phyloP scores from a whole-genome alignment of 2,797 vertebrate species.

The Crocodylus rhombifer region DNA sequence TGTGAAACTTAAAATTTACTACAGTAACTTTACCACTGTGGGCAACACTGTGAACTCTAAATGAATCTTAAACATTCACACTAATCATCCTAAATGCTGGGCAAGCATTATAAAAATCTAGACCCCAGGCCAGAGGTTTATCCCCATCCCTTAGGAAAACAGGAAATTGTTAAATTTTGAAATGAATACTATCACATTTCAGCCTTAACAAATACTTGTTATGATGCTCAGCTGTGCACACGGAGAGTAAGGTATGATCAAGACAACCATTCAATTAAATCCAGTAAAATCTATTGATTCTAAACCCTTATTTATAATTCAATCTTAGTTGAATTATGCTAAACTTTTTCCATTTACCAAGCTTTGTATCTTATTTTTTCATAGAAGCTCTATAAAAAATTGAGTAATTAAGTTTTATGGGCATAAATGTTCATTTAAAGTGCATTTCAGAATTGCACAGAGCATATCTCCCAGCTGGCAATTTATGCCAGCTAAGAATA shows the following conservation, averaged over 20 bases:
- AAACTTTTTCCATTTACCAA: not conserved
- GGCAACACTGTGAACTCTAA: not conserved
- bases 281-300: not conserved
- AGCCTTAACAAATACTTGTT: not conserved
- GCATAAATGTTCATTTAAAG: not conserved
- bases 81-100: not conserved
- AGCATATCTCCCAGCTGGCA: not conserved
- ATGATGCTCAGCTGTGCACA: not conserved
- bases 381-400: not conserved
- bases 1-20: not conserved
- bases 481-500: not conserved
- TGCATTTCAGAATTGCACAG: rapidly evolving
- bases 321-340: not conserved
- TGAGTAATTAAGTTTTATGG: not conserved
- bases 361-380: too few relatives aligned
- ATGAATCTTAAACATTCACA: not conserved
- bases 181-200: not conserved
- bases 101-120: not conserved
- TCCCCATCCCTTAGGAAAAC: not conserved
- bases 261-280: not conserved
- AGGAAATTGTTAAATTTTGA: not conserved
- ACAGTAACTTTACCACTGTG: not conserved
- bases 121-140: too few relatives aligned
- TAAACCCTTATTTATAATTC: not conserved
- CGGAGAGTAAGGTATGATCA: not conserved